Base-by-base conservation (phyloP, 2,888 invertebrate genomes). In the Noctua comes region DNA sequence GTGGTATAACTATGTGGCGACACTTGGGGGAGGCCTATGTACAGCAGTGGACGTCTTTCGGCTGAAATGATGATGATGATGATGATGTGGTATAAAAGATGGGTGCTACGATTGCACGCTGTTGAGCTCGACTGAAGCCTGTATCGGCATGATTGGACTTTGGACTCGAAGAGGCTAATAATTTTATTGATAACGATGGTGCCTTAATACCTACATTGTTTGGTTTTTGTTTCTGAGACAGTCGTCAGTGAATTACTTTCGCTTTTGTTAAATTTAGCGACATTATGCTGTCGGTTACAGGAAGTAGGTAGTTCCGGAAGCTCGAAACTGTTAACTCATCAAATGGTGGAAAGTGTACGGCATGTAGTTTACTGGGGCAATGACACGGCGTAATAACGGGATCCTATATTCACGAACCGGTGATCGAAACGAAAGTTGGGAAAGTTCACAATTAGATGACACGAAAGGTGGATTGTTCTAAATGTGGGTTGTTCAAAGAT, bases 351-450 rank as follows among this genome's bases (percentile, higher is more conserved):
- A 94, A 94, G 90, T 90, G 90, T 90, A 88, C 86, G 89, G 90
- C 91, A 94, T 93, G 91, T 92, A 91, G 93, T 92, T 92, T 93
- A 95, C 92, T 95, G 89, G 95, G 94, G 89, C 94, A 94, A 88
- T 92, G 92, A 91, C 91, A 88, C 85, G 79, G 80, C 79, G 85
- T 85, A 85, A 89, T 95, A 96, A 96, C 96, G 96, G 96, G 92
- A 94, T 90, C 87, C 86, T 88, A 87, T 91, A 92, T 92, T 91
- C 90, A 93, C 91, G 92, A 92, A 92, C 92, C 91, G 91, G 91
- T 91, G 92, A 92, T 93, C 92, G 91, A 94, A 95, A 94, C 88
- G 96, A 96, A 96, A 96, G 96, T 94, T 95, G 94, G 93, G 96
- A 96, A 96, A 96, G 95, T 95, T 92, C 86, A 92, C 93, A 92